These are phyloP conservation scores for Pelecanoides urinatrix DNA, from an alignment of 2,113 vertebrate genomes.

Conservation along the genomic window DNA sequence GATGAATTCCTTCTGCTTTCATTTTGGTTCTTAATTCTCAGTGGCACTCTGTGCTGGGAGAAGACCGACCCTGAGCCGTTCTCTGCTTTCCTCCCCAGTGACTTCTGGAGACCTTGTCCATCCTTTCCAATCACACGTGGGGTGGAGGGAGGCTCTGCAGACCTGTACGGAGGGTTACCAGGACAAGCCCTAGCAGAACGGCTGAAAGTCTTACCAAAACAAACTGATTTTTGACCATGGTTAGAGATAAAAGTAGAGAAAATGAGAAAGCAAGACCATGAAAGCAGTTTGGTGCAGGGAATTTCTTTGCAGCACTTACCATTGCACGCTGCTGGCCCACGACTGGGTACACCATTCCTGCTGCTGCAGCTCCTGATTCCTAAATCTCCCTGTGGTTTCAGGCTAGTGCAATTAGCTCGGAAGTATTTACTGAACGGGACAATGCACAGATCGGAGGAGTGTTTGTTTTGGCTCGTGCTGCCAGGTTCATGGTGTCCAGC, in stretches of 20 bases:
- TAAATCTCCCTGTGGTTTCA: background rate
- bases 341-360: background rate
- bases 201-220: background rate
- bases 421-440: background rate
- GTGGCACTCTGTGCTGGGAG: background rate
- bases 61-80: fast-evolving
- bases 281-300: background rate
- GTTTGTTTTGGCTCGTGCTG: background rate
- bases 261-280: background rate
- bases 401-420: background rate
- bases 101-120: background rate
- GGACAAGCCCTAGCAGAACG: background rate
- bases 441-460: background rate
- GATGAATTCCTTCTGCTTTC: background rate
- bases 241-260: background rate
- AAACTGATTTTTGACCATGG: background rate
- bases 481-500: background rate
- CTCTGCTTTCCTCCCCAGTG: background rate
- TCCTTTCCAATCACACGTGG: background rate
- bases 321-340: background rate
- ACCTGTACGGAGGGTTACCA: background rate
- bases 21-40: background rate
- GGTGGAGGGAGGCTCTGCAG: background rate
- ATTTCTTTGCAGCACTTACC: background rate
- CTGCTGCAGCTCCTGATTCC: background rate